Base-by-base conservation (phyloP, 2,113 vertebrate genomes). In the Paradoxurus hermaphroditus region DNA sequence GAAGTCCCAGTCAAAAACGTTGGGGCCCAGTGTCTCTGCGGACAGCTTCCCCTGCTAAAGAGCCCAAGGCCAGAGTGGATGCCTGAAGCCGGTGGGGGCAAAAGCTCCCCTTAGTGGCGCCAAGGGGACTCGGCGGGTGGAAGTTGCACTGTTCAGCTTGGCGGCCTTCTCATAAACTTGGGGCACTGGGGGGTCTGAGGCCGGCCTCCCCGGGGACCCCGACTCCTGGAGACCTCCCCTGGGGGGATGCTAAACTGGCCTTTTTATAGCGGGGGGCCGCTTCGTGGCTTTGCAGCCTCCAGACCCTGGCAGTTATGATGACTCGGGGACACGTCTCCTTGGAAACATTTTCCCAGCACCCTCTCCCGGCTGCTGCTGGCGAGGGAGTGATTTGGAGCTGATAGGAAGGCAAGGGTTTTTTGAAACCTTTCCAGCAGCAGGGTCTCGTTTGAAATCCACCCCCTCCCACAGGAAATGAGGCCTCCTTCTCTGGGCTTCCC, bases 371-470 rank as follows among this genome's bases (percentile, higher is more conserved):
- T 15, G 78, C 70, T 53, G 67, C 75, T 62, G 46, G 78, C 10
- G 15, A 6, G 0, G 46, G 65, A 97, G 92, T 82, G 88, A 36
- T 95, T 97, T 97, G 95, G 83, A 79, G 85, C 67, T n/a, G 46
- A 44, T 72, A 90, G 92, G 87, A 84, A 97, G 68, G 49, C 53
- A 39, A 90, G 92, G 86, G 94, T 91, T 96, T 98, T 98, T 65
- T 95, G 98, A 98, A 98, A 92, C 87, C 51, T 95, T 95, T 97
- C 93, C 81, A 83, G 86, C 75, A 67, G 56, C 59, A 72, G 65
- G 95, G 67, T 90, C 84, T 96, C 86, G 94, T 98, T 98, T 97
- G 98, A 98, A 98, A 97, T 86, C 12, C 67, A 19, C 96, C 72
- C 31, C 34, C 63, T 44, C 97, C 78, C 36, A 59, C 59, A 19